phyloP scores from a whole-genome alignment of 2,888 invertebrate genomes.

The Chironomus riparius region DNA sequence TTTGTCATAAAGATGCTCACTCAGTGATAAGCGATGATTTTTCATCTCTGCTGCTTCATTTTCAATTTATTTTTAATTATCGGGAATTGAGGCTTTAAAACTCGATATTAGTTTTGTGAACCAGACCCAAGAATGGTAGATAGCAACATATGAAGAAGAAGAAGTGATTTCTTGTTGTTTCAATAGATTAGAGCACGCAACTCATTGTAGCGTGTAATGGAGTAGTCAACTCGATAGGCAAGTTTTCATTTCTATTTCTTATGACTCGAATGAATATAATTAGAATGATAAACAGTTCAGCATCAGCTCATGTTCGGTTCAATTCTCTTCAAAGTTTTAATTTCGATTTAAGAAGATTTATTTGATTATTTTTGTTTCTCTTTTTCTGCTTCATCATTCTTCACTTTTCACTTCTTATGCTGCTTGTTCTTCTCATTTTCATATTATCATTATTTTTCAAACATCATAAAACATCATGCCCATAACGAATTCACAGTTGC shows the following conservation, averaged over 20 bases:
- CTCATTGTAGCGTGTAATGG: constrained; percentile 17
- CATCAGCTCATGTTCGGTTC: not conserved
- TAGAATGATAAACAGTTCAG: constrained; percentile 19
- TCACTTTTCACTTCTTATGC: not conserved
- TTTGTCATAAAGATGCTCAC: not conserved
- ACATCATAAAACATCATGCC: not conserved
- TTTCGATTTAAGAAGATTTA: constrained; percentile 11
- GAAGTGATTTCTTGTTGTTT: too few relatives aligned
- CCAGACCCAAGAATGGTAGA: too few relatives aligned
- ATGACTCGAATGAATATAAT: not conserved
- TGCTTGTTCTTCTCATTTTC: not conserved
- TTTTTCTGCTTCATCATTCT: not conserved
- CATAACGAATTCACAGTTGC: constrained; percentile 19
- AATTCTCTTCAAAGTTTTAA: not conserved
- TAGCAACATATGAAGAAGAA: too few relatives aligned
- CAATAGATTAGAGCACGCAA: not conserved
- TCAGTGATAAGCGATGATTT: not conserved
- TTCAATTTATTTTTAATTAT: constrained; percentile 2
- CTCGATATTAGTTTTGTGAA: too few relatives aligned
- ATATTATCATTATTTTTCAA: not conserved
- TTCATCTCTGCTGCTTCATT: not conserved
- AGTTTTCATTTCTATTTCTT: not conserved
- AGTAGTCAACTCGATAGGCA: constrained; percentile 5
- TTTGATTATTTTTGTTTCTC: constrained; percentile 19
- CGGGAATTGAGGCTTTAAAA: not conserved